Evolutionary conservation across 1,140 invertebrate genomes (phyloP).

Genomic region (Heterodera schachtii): DNA sequence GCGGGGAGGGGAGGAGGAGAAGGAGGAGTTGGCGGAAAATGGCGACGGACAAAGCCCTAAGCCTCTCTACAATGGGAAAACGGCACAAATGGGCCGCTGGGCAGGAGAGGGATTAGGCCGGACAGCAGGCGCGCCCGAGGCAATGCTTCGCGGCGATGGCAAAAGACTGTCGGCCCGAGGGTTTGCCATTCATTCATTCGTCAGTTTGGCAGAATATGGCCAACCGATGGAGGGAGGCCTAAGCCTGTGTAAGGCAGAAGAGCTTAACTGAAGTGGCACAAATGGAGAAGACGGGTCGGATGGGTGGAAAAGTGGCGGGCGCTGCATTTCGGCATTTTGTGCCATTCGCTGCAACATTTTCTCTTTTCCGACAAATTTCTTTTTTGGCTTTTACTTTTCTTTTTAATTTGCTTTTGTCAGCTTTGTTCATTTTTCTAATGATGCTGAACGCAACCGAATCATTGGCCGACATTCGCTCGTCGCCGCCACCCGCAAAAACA

Average conservation of each 20-base stretch:
- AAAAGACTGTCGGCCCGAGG: background rate
- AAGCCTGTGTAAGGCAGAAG: conserved; percentile 1
- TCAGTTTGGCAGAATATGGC: conserved; percentile 9
- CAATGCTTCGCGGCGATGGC: background rate
- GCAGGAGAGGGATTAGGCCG: conserved; percentile 26
- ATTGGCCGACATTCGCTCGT: background rate
- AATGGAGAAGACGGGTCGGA: background rate
- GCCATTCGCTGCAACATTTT: background rate
- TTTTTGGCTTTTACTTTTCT: background rate
- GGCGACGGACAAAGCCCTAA: conserved; percentile 14
- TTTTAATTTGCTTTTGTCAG: no score
- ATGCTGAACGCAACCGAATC: background rate
- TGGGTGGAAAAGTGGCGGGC: background rate
- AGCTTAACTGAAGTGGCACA: conserved; percentile 15
- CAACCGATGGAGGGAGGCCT: background rate
- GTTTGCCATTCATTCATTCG: background rate
- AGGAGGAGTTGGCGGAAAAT: conserved; percentile 12
- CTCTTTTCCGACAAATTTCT: background rate
- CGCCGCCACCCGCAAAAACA: background rate
- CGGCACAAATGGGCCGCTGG: conserved; percentile 9
- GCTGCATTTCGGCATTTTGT: background rate
- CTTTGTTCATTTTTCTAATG: background rate
- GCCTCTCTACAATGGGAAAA: conserved; percentile 17
- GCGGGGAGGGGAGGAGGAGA: no score
- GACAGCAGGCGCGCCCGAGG: conserved; percentile 21